Evolutionary conservation across 2,888 invertebrate genomes (phyloP).

Genomic region (Stenodera caucasica): DNA sequence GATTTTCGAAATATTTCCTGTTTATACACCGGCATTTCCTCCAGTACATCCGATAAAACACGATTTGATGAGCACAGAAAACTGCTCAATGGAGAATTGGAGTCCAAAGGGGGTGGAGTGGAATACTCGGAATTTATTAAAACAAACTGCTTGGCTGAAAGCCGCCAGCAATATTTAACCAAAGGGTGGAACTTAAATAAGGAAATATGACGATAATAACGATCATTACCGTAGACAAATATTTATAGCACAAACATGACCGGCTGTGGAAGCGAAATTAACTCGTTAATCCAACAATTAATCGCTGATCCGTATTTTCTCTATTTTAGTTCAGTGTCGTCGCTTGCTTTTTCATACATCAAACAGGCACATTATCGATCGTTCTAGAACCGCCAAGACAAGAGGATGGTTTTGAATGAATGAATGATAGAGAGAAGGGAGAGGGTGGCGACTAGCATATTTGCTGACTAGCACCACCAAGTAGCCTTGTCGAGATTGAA

Average conservation of each 20-base stretch:
- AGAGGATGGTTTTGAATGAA: not conserved
- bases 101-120: constrained; percentile 15
- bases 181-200: constrained; percentile 38
- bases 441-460: constrained; percentile 31
- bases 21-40: constrained; percentile 31
- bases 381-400: constrained; percentile 3
- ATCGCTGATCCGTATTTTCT: constrained; percentile 20
- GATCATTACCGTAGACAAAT: constrained; percentile 32
- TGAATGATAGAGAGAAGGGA: constrained; percentile 15
- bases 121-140: constrained; percentile 33
- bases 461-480: constrained; percentile 37
- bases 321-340: not conserved
- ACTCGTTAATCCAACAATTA: constrained; percentile 21
- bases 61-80: constrained; percentile 23
- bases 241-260: constrained; percentile 33
- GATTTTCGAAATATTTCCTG: constrained; percentile 32
- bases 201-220: constrained; percentile 35
- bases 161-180: constrained; percentile 31
- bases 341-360: not conserved
- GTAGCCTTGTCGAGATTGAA: constrained; percentile 38
- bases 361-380: constrained; percentile 16
- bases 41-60: constrained; percentile 29
- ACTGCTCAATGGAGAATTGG: constrained; percentile 11
- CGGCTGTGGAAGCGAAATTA: constrained; percentile 29
- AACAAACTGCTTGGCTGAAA: constrained; percentile 32